Evolutionary conservation across 1,140 invertebrate genomes (phyloP).

Genomic region (Lepidurus couesii): DNA sequence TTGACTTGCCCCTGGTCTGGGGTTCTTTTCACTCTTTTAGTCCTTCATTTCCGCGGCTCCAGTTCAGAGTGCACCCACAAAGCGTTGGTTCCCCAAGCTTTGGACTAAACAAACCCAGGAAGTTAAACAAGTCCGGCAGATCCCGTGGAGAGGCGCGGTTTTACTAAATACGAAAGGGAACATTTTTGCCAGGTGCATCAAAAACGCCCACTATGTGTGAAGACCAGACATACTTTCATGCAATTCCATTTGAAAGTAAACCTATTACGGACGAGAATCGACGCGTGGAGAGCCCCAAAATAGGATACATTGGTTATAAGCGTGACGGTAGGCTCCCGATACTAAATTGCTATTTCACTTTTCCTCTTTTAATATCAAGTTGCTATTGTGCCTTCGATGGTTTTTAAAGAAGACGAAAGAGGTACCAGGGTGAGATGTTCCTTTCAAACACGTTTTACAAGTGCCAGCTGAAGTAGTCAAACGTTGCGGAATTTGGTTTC

Average conservation of each 20-base stretch:
- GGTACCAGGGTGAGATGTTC: not conserved
- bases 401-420: not conserved
- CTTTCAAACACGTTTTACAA: too few species aligned
- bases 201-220: not conserved
- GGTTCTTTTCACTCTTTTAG: not conserved
- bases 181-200: too few species aligned
- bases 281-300: not conserved
- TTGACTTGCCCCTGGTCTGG: not conserved
- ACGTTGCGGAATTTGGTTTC: too few species aligned
- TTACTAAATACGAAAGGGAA: too few species aligned
- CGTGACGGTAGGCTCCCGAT: not conserved
- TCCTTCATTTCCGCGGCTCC: not conserved
- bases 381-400: not conserved
- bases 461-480: too few species aligned
- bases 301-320: constrained; percentile 2
- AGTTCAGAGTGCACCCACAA: not conserved
- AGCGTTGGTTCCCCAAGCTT: not conserved
- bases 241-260: constrained; percentile 1
- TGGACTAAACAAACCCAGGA: not conserved
- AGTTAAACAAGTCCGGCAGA: not conserved
- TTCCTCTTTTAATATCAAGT: not conserved
- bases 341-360: not conserved
- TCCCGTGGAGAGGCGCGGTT: too few species aligned
- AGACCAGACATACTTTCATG: not conserved
- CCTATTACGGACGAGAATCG: not conserved